A percentile compares a stretch with the other conserved stretches of the same genome.
Evolutionary conservation across 23 tunicate species (phyloP).

Genomic region (Clavelina lepadiformis): DNA sequence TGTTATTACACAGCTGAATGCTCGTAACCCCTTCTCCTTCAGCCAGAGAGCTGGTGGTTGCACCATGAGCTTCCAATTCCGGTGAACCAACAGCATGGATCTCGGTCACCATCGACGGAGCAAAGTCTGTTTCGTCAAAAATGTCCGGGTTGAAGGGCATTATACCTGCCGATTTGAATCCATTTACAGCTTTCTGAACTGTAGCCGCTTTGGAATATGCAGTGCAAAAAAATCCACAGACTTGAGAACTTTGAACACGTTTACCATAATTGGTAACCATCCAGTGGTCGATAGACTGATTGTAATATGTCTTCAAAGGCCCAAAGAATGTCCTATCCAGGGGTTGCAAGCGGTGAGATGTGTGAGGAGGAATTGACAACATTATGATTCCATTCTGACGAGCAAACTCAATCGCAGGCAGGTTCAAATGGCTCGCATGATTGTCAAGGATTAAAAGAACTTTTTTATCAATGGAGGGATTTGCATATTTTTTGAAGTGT

Average conservation of each 20-base stretch:
- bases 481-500: slow-evolving; percentile 1
- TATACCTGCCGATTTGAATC: slow-evolving; percentile 8
- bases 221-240: slow-evolving; percentile 1
- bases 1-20: no score
- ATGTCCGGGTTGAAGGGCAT: background rate
- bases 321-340: slow-evolving; percentile 28
- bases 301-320: slow-evolving; percentile 9
- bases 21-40: no score
- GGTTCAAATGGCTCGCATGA: slow-evolving; percentile 8
- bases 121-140: slow-evolving; percentile 1
- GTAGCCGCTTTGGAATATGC: slow-evolving; percentile 1
- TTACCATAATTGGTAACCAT: slow-evolving; percentile 8
- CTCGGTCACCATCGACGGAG: background rate
- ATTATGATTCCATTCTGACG: background rate
- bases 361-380: slow-evolving; percentile 24
- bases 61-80: no score
- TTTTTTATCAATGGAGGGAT: background rate
- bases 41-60: no score
- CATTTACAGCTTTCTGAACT: background rate
- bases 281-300: slow-evolving; percentile 15
- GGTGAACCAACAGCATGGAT: no score
- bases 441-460: slow-evolving; percentile 17
- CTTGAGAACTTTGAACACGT: background rate
- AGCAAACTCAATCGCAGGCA: slow-evolving; percentile 14
- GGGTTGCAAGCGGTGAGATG: slow-evolving; percentile 24